Base-by-base conservation (phyloP, 2,113 vertebrate genomes). In the Halichoerus grypus region DNA sequence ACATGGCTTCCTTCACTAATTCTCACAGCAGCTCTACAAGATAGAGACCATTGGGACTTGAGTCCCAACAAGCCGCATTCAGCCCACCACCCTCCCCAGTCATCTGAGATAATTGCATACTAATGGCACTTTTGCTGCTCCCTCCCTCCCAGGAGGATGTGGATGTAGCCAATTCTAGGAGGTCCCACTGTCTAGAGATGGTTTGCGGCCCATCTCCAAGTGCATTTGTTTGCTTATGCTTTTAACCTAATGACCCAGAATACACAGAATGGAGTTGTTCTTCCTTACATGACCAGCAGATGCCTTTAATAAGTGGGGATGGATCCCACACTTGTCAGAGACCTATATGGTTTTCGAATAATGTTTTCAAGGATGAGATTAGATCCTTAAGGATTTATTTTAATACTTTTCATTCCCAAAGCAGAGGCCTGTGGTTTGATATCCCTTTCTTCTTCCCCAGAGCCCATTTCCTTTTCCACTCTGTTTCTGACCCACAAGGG, bases 351-450 rank as follows among this genome's bases (percentile, higher is more conserved):
- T 76, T 93, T 94, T 69, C 18, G 21, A 85, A 97, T 91, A 85
- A 12, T 65, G 16, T 74, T 90, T 89, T 91, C n/a, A 87, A 95
- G 80, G 69, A 84, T 87, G 61, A 84, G 83, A 95, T 95, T 93
- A 97, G 95, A 86, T 96, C 79, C 84, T 88, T 87, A 49, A 97
- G 69, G 95, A 95, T 91, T 97, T 97, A 81, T 69, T 96, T 76
- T 96, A 81, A 97, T 97, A 89, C 74, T 87, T 94, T 95, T 16
- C 86, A 36, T 96, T 95, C 93, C 87, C 94, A 74, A 91, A 80
- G 36, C 89, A 83, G 7, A 72, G 74, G 5, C 15, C 33, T 95
- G 74, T 93, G 72, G 85, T 96, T 96, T 93, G 74, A 39, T 49
- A 53, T 65, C 74, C 26, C 79, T 81, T 86, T 91, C 39, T 19